Evolutionary conservation across 2,113 vertebrate species (phyloP), one percentile per base, ranked within the genome.

Genomic region (Sebastes fasciatus): DNA sequence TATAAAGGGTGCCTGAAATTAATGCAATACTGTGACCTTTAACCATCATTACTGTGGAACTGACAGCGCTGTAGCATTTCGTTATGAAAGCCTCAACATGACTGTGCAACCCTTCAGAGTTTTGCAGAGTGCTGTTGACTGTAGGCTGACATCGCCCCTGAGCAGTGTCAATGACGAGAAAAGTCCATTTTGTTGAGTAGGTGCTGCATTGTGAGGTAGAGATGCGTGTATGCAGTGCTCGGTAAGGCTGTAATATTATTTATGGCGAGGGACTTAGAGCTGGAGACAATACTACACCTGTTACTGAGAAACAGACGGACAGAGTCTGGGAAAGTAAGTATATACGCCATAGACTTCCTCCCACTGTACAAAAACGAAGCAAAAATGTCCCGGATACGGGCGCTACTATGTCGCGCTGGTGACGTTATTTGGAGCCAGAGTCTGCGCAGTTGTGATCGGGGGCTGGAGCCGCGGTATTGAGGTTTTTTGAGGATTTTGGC

Each of bases 1-100:
- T 82, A 83, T 68, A 81, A 79, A 70, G 70, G 83, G 81, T 16
- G 43, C 54, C 88, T 75, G 82, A 90, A 89, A 91, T 90, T 72
- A 91, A 85, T 89, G 80, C 81, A 83, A 88, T 52, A 52, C 48
- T 67, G 51, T 76, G 76, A 92, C 89, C 91, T 91, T 87, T 88
- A 63, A 80, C 86, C 83, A 74, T 82, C 87, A 84, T 91, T 91
- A 91, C 83, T 8, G 45, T 34, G 65, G 71, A 73, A 73, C 7
- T 83, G 89, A 88, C 83, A 78, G 72, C 8, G 19, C 54, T 40
- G 64, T 60, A 74, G 70, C 43, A 12, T 82, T 82, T 71, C 21
- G 26, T 82, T 83, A 68, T 42, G 73, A 55, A 49, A 72, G 45
- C 54, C 17, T 73, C 73, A 52, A 70, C 72, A 69, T 83, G 79